These are phyloP conservation scores for Datnioides undecimradiatus DNA, from an alignment of 2,113 vertebrate genomes.

Conservation along the genomic window DNA sequence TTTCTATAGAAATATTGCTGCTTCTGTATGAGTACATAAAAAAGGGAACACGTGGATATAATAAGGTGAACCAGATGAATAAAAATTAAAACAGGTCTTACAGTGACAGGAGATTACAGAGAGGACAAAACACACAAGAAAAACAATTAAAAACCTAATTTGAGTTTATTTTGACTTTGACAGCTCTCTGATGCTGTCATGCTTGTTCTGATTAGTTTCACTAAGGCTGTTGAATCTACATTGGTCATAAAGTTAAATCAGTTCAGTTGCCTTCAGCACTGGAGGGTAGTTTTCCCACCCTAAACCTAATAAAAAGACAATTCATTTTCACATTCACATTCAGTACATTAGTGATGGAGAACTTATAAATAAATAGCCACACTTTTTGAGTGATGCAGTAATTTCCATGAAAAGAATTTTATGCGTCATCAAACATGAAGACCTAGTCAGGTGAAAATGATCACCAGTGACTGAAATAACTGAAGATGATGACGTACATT, in stretches of 20 bases:
- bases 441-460: not conserved
- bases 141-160: not conserved
- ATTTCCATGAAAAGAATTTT: not conserved
- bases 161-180: too few relatives aligned
- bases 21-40: not conserved
- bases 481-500: not conserved
- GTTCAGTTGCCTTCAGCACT: not conserved
- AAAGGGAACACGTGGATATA: not conserved
- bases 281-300: not conserved
- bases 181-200: not conserved
- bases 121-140: not conserved
- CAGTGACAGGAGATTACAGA: not conserved
- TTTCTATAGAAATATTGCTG: not conserved
- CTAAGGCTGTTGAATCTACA: not conserved
- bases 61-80: not conserved
- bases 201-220: not conserved
- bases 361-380: too few relatives aligned
- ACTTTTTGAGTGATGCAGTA: not conserved
- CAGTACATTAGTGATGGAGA: not conserved
- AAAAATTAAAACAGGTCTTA: not conserved
- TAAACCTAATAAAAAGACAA: not conserved
- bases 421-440: not conserved
- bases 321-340: not conserved
- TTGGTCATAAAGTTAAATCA: not conserved
- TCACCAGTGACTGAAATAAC: not conserved